Conservation (phyloP, 2,797 vertebrate species). For the Gymnothorax reevesii region DNA sequence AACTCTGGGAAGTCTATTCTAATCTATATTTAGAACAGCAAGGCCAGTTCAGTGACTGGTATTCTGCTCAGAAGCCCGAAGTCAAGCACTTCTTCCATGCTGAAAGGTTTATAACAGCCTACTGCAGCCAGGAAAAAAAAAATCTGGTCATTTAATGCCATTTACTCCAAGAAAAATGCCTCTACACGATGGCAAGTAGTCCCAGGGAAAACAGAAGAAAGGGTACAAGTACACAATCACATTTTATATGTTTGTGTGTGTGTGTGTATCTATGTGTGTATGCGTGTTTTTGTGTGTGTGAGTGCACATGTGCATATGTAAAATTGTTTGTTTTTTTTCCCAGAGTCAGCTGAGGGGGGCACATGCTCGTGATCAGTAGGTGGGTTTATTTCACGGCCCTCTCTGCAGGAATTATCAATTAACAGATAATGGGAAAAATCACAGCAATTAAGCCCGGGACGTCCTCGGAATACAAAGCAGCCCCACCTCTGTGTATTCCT, state of each 20-base stretch:
- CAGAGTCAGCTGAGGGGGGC: constrained; percentile 71
- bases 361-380: constrained; percentile 78
- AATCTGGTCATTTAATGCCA: not conserved
- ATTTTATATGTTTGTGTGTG: not conserved
- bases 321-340: constrained; percentile 25
- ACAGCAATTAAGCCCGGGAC: constrained; percentile 89
- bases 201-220: not conserved
- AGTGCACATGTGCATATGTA: not conserved
- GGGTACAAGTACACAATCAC: not conserved
- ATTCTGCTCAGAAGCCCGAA: not conserved
- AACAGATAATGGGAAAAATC: constrained; percentile 95
- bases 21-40: not conserved
- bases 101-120: not conserved
- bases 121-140: not conserved
- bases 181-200: not conserved
- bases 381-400: constrained; percentile 79
- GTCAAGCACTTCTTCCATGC: not conserved
- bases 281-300: not conserved
- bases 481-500: constrained; percentile 76
- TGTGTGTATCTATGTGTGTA: not conserved
- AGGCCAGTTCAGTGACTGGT: not conserved
- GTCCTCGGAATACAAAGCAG: constrained; percentile 91
- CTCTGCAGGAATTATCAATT: constrained; percentile 92
- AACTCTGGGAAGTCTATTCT: not conserved
- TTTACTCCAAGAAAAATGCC: not conserved